Base-by-base conservation (phyloP, 2,888 invertebrate species). In the Eucera pruinosa region DNA sequence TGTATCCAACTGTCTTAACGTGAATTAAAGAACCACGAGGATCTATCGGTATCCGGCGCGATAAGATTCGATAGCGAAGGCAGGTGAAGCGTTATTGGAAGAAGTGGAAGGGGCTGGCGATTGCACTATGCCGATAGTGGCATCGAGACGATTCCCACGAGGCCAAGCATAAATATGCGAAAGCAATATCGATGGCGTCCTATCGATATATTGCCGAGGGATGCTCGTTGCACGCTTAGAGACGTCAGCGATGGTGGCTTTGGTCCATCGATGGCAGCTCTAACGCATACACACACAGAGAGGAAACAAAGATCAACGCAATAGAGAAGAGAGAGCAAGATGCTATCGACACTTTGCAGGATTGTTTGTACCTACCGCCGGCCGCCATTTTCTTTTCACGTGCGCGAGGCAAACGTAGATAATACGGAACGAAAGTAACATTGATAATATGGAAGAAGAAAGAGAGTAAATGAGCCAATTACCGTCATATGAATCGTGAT, bases 351-450 rank as follows among this genome's bases (percentile, higher is more conserved):
- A 83, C 82, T 80, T 83, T 71, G 79, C 78, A 70, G 64, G 78
- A 52, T 61, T n/a, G n/a, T n/a, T n/a, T n/a, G n/a, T n/a, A n/a
- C n/a, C 58, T 57, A 50, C 60, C 45, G 23, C n/a, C 54, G 36
- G 75, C 77, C 79, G 83, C 85, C 82, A 82, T 84, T 86, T 86
- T 86, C 86, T 52, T 76, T 84, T 82, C 84, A 80, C 81, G 81
- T 84, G 77, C 62, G 78, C 82, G 86, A n/a, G n/a, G n/a, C n/a
- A n/a, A n/a, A n/a, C n/a, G n/a, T n/a, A n/a, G n/a, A n/a, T n/a
- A n/a, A n/a, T n/a, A n/a, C n/a, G n/a, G n/a, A n/a, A n/a, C n/a
- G n/a, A n/a, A n/a, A n/a, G n/a, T n/a, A n/a, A n/a, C n/a, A n/a
- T n/a, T n/a, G n/a, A n/a, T n/a, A n/a, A n/a, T n/a, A n/a, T n/a